Evolutionary conservation across 1,140 invertebrate genomes (phyloP).

Genomic region (Sycobia sp.): DNA sequence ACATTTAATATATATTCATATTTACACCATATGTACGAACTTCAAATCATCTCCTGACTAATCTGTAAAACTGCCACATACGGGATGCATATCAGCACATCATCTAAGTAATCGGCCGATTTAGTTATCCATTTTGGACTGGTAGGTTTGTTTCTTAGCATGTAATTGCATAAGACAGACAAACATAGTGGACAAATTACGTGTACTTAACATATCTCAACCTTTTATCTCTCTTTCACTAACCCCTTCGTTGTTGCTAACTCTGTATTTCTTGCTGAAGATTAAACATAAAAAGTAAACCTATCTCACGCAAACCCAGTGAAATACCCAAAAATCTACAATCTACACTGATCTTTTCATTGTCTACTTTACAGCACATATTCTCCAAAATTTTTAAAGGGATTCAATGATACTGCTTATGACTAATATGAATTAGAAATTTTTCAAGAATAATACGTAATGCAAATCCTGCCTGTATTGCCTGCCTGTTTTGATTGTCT

Average conservation of each 20-base stretch:
- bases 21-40: constrained; percentile 17
- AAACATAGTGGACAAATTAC: not conserved
- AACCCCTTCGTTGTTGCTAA: not conserved
- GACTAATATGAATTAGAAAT: too few species aligned
- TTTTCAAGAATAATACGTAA: too few species aligned
- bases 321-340: too few species aligned
- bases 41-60: not conserved
- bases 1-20: constrained; percentile 13
- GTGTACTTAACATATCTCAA: constrained; percentile 21
- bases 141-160: too few species aligned
- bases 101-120: too few species aligned
- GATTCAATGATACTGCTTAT: not conserved
- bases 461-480: constrained; percentile 11
- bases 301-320: too few species aligned
- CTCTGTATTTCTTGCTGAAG: not conserved
- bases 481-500: constrained; percentile 30
- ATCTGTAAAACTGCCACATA: constrained; percentile 11
- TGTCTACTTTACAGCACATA: constrained; percentile 1
- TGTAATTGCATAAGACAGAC: too few species aligned
- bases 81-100: too few species aligned
- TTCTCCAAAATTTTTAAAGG: not conserved
- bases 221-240: not conserved
- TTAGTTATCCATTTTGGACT: too few species aligned
- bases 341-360: too few species aligned
- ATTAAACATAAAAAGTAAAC: too few species aligned